A percentile compares a stretch with the other conserved stretches of the same genome.
These are phyloP conservation scores for Toxotes lorentzi DNA, from an alignment of 2,797 vertebrate genomes.

Conservation along the genomic window DNA sequence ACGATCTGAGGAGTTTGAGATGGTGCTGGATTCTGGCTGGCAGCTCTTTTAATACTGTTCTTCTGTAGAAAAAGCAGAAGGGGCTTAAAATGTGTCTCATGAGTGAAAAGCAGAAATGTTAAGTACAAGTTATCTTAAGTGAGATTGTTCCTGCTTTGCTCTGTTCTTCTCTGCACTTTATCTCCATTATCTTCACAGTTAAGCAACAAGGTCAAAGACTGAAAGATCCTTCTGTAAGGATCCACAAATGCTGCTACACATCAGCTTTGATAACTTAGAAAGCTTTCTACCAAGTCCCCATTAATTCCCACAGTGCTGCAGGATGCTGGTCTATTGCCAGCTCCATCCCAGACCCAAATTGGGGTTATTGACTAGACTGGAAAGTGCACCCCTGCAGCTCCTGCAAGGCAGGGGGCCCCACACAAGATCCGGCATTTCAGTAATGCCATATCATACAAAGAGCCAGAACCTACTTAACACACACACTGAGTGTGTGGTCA, in stretches of 20 bases:
- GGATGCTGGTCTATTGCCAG: neutral
- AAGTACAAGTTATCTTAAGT: neutral
- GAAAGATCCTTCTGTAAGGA: neutral
- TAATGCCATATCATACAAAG: neutral
- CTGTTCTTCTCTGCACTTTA: neutral
- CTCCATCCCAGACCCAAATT: neutral
- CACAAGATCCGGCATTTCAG: neutral
- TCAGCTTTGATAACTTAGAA: conserved; percentile 2
- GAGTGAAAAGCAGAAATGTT: neutral
- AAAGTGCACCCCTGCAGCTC: neutral
- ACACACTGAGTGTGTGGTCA: neutral
- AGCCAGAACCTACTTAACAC: neutral
- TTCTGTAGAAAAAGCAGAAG: neutral
- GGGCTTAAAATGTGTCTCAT: conserved; percentile 8
- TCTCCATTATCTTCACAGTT: conserved; percentile 13
- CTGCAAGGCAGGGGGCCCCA: neutral
- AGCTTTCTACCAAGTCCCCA: neutral
- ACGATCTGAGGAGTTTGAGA: conserved; percentile 21
- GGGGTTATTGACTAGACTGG: neutral
- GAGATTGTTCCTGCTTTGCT: neutral
- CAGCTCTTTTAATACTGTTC: neutral
- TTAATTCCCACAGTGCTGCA: conserved; percentile 12
- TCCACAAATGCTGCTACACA: rapidly evolving
- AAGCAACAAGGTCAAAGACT: neutral
- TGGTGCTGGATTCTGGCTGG: conserved; percentile 3